Percentiles rank a stretch among this genome's conserved stretches.
Evolutionary conservation across 1,140 invertebrate genomes (phyloP).

Genomic region (Sinonovacula constricta): DNA sequence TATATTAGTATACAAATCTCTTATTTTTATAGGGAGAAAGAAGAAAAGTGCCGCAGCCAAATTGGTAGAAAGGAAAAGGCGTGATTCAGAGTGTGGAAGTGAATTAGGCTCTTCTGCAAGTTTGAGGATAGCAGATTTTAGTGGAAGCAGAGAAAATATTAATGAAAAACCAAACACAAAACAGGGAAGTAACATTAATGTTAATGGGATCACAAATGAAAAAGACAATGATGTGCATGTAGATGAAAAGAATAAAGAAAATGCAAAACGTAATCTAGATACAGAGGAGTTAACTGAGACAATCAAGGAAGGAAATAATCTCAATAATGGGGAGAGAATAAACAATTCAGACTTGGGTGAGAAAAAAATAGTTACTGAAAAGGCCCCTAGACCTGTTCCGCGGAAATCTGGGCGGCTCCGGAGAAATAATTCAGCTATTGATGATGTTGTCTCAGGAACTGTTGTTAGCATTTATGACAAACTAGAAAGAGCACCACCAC

Average conservation of each 20-base stretch:
- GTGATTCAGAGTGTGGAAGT: conserved; percentile 63
- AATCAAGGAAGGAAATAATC: conserved; percentile 13
- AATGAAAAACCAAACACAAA: conserved; percentile 14
- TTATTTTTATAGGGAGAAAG: conserved; percentile 48
- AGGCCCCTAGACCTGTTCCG: conserved; percentile 6
- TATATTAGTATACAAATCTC: conserved; percentile 4
- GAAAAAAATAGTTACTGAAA: conserved; percentile 20
- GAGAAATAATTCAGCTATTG: background rate
- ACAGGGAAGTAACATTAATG: conserved; percentile 81
- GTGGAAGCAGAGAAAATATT: conserved; percentile 52
- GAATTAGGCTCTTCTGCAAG: conserved; percentile 65
- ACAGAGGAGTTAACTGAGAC: conserved; percentile 77
- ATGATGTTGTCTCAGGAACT: conserved; percentile 23
- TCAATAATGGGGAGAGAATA: background rate
- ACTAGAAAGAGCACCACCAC: background rate
- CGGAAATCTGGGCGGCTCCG: background rate
- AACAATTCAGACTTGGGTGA: too few relatives aligned
- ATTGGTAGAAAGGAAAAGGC: conserved; percentile 64
- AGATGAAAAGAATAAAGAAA: conserved; percentile 81
- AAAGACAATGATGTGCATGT: conserved; percentile 79
- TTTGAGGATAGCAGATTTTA: conserved; percentile 39
- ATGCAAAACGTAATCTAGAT: conserved; percentile 84
- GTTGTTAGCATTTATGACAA: conserved; percentile 46
- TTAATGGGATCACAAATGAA: conserved; percentile 61
- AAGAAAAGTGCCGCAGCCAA: conserved; percentile 71